Base-by-base conservation (phyloP, 2,797 vertebrate genomes). In the Chelidonichthys spinosus region DNA sequence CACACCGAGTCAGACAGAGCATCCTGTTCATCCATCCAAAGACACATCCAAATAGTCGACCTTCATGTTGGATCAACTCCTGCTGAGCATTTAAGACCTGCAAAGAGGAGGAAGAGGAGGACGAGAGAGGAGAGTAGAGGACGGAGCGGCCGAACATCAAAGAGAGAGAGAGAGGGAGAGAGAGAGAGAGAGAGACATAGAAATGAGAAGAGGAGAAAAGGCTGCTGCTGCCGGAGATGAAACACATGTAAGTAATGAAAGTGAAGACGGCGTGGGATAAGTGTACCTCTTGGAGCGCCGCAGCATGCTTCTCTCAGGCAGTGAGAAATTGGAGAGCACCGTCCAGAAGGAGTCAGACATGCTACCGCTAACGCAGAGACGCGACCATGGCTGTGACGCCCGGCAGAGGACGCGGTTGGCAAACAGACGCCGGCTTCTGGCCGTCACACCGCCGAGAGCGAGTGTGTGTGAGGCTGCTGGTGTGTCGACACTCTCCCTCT, bases 291-390 rank as follows among this genome's bases (percentile, higher is more conserved):
- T 95, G 74, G 96, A 96, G 90, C 96, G 94, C 62, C 96, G 95
- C 89, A 97, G 95, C 95, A 96, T 95, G 94, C 94, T 96, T 79
- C 95, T 94, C 90, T 96, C 95, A 49, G 95, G 96, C 89, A 97
- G 91, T 14, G 95, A 96, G 91, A 96, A 96, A 96, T 97, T 96
- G 75, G 95, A 97, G 81, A 96, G 93, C 89, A 97, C 94, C 58
- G 95, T 96, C 96, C 96, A 97, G 93, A 96, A 96, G 87, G 95
- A 95, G 91, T 97, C 95, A 95, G 96, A 97, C 96, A 97, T 97
- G 93, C 92, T 96, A 90, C 76, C 61, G 59, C 33, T 95, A 86
- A 69, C 25, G 33, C 72, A 82, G 88, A 81, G 86, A 64, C 80
- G 72, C 92, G 10, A 78, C 76, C 95, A 95, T 95, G 85, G 86